These are phyloP conservation scores for Cremastinae sp. DNA, from an alignment of 2,888 invertebrate genomes.

Conservation along the genomic window DNA sequence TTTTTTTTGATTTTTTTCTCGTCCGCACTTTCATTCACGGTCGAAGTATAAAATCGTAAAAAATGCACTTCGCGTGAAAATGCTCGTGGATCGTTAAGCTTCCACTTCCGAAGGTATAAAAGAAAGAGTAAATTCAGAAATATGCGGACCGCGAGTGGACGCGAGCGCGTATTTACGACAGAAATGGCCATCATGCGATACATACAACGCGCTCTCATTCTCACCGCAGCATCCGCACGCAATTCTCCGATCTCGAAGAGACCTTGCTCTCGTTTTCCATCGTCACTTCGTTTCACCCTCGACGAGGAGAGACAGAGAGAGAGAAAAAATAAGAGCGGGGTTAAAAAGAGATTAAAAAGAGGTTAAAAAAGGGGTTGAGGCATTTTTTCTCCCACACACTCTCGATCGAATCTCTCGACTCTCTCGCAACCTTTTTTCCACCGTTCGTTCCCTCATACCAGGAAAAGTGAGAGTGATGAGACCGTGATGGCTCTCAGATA, in stretches of 20 bases:
- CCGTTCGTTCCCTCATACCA: background rate
- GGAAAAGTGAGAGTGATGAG: conserved; percentile 14
- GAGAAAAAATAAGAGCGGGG: conserved; percentile 17
- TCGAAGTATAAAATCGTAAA: no score
- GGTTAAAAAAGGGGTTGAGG: no score
- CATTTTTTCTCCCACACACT: no score
- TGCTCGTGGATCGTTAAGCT: background rate
- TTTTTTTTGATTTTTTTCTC: no score
- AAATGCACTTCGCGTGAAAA: no score
- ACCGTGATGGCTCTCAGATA: conserved; percentile 4
- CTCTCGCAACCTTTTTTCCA: background rate
- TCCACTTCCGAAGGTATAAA: conserved; percentile 11
- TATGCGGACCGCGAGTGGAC: background rate
- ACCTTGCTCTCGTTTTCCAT: conserved; percentile 23
- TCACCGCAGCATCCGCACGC: conserved; percentile 9
- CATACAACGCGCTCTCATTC: conserved; percentile 24
- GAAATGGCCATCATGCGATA: conserved; percentile 7
- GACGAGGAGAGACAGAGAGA: background rate
- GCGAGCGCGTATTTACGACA: background rate
- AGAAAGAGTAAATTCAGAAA: background rate
- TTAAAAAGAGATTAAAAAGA: background rate
- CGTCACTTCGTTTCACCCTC: conserved; percentile 13
- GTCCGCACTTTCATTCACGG: no score
- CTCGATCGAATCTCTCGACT: no score
- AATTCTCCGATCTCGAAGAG: conserved; percentile 30